phyloP scores from a whole-genome alignment of 2,113 vertebrate species.

The Galemys pyrenaicus region DNA sequence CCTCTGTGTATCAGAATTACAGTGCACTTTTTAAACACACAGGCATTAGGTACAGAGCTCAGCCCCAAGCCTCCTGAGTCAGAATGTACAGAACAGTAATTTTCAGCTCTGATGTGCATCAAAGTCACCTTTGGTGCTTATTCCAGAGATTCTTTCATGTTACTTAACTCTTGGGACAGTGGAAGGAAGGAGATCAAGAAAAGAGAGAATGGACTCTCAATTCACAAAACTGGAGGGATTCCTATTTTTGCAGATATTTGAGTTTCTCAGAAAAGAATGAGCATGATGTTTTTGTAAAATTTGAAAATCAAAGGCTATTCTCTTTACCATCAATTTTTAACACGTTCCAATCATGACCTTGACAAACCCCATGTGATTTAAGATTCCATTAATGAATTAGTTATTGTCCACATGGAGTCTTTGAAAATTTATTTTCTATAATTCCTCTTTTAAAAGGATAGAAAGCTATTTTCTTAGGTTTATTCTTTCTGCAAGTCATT shows the following conservation, averaged over 20 bases:
- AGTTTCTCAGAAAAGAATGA: conserved; percentile 12
- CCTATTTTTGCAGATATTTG: not conserved
- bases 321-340: not conserved
- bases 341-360: not conserved
- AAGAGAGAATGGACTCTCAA: not conserved
- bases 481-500: conserved; percentile 34
- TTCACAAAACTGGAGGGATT: not conserved
- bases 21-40: not conserved
- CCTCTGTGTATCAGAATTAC: not conserved
- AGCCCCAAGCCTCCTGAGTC: not conserved
- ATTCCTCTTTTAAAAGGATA: conserved; percentile 44
- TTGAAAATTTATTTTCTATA: not conserved
- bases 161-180: not conserved
- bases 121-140: not conserved
- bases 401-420: conserved; percentile 6
- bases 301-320: not conserved
- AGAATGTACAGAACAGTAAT: not conserved
- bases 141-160: conserved; percentile 10
- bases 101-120: not conserved
- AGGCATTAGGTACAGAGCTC: not conserved
- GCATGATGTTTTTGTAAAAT: conserved; percentile 17
- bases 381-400: not conserved
- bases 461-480: conserved; percentile 26
- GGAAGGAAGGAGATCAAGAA: not conserved
- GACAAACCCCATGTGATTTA: not conserved